Base-by-base conservation (phyloP, 2,888 invertebrate species). In the Harpalus rufipes region DNA sequence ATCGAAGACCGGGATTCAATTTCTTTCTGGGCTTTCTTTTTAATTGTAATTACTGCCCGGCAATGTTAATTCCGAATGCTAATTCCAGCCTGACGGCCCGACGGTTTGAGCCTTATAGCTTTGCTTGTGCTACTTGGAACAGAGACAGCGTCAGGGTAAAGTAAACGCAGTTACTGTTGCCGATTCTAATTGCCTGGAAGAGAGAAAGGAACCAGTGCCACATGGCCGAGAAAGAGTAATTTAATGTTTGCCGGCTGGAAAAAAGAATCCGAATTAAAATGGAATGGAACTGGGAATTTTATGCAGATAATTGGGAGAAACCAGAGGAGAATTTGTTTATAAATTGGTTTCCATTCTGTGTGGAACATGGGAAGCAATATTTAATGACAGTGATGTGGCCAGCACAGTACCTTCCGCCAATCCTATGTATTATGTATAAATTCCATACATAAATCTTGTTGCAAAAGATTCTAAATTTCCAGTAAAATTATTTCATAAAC, bases 41-140 rank as follows among this genome's bases (percentile, higher is more conserved):
- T 81, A 81, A 81, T 81, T 81, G 81, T 68, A 81, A 81, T 81
- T 81, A 65, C 51, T 51, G 68, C 51, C 44, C 56, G 21, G 41
- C 81, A 8, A 81, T 81, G 81, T 81, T 81, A 81, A 81, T 81
- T 65, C 32, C 12, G 12, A 59, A 80, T 80, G 80, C 80, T 80
- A 80, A 80, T 80, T 59, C 61, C 21, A 32, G 76, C 78, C 18
- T 5, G 68, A 25, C 21, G 32, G 12, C 21, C 21, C 32, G 32
- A 32, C 32, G 32, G 32, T 32, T 6, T 32, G 32, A 6, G 32
- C 32, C 32, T 32, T 32, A 32, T 32, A 32, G 32, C 32, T 32
- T 5, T 32, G 32, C 32, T 32, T 32, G 3, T 32, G 32, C 32
- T 32, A 32, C 32, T 32, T 32, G 4, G 32, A 5, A 32, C 32